phyloP scores from a whole-genome alignment of 2,888 invertebrate genomes.

The Hirtodrosophila confusa region DNA sequence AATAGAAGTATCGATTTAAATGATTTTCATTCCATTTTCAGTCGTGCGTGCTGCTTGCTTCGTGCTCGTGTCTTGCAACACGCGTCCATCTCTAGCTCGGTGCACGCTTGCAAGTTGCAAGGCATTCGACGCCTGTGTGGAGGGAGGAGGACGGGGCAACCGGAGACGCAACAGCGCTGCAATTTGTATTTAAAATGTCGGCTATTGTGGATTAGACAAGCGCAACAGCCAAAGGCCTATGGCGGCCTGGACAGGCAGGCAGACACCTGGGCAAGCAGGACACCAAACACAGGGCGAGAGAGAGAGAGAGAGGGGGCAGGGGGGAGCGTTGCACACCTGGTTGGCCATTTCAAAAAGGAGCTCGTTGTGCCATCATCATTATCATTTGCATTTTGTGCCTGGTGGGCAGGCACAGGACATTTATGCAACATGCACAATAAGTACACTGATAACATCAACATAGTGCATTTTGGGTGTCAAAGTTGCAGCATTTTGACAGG shows the following conservation, averaged over 20 bases:
- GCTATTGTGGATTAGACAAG: slow-evolving; percentile 60
- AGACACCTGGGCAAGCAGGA: slow-evolving; percentile 16
- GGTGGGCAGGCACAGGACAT: slow-evolving; percentile 18
- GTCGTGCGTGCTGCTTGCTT: too few species aligned
- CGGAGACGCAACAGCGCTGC: slow-evolving; percentile 57
- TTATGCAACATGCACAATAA: slow-evolving; percentile 49
- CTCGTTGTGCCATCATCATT: slow-evolving; percentile 39
- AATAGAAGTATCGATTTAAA: too few species aligned
- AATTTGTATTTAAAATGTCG: slow-evolving; percentile 75
- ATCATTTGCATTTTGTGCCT: slow-evolving; percentile 30
- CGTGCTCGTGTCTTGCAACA: too few species aligned
- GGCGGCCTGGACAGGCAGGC: slow-evolving; percentile 20
- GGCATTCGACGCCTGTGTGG: slow-evolving; percentile 20
- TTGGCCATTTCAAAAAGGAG: slow-evolving; percentile 3
- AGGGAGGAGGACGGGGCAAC: slow-evolving; percentile 6
- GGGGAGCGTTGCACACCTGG: slow-evolving; percentile 8
- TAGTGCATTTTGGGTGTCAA: slow-evolving; percentile 32
- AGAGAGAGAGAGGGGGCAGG: background rate
- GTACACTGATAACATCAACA: slow-evolving; percentile 40
- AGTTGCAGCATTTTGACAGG: slow-evolving; percentile 24
- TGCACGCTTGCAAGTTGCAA: slow-evolving; percentile 53
- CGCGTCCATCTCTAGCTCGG: background rate
- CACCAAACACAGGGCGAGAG: background rate
- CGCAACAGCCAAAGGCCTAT: slow-evolving; percentile 43
- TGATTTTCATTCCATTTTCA: too few species aligned